A percentile compares a stretch with the other conserved stretches of the same genome.
Conservation (phyloP, 2,888 invertebrate species). For the Trachelus troglodyta region DNA sequence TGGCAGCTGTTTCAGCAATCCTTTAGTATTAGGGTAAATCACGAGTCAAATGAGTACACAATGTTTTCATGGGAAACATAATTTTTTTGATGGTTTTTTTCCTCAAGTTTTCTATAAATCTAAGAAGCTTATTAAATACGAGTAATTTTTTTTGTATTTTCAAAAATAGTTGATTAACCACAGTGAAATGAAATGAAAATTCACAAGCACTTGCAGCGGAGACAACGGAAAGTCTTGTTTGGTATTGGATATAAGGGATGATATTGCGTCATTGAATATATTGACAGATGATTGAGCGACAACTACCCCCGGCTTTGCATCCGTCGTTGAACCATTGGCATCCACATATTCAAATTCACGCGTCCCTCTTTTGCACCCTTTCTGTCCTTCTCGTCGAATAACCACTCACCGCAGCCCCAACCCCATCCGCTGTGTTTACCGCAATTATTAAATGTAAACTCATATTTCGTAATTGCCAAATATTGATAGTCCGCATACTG, state of each 20-base stretch:
- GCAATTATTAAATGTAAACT: slow-evolving; percentile 66
- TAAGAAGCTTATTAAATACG: not conserved
- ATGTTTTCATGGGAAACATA: not conserved
- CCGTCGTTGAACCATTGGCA: slow-evolving; percentile 25
- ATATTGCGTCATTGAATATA: slow-evolving; percentile 13
- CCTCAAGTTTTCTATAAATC: not conserved
- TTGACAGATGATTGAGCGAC: slow-evolving; percentile 22
- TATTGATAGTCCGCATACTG: slow-evolving; percentile 55
- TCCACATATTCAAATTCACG: not conserved
- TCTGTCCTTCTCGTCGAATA: slow-evolving; percentile 38
- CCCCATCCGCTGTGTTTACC: slow-evolving; percentile 58
- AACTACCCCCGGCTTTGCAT: not conserved
- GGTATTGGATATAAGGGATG: not conserved
- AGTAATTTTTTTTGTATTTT: not conserved
- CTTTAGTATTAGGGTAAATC: not conserved
- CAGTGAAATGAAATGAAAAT: not conserved
- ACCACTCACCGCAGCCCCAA: slow-evolving; percentile 46
- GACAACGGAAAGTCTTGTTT: not conserved
- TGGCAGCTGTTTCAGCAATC: not conserved
- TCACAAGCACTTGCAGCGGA: not conserved
- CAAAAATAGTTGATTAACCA: not conserved
- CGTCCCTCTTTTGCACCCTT: slow-evolving; percentile 11
- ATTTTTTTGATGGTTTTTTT: not conserved
- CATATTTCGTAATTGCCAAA: slow-evolving; percentile 65
- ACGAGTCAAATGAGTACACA: not conserved